Evolutionary conservation across 2,797 vertebrate genomes (phyloP), one percentile per base, ranked within the genome.

Genomic region (Pachyuromys duprasi): DNA sequence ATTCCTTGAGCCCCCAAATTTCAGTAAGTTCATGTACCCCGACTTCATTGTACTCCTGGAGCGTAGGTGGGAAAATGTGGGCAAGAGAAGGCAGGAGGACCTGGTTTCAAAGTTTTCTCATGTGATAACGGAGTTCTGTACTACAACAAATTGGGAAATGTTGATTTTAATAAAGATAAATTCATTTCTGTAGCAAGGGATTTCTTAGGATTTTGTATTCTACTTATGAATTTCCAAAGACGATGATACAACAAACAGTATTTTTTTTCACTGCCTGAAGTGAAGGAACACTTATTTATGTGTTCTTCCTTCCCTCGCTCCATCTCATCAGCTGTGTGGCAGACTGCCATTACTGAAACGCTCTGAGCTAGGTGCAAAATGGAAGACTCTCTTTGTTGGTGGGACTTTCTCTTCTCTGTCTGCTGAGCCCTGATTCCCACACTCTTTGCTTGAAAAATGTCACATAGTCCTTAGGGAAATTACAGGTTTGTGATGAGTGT

Each of bases 151-250:
- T 81, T 69, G 72, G n/a, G 28, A 67, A 88, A 53, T 65, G 18
- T 39, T 90, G 4, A 2, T 5, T 93, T 91, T 93, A 90, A 87
- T 86, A 63, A 89, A 95, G 5, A 62, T 86, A 63, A 91, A 18
- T 60, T 55, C 5, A 20, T 84, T 78, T 81, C 4, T 65, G 33
- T 80, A 33, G 2, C 53, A 11, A 93, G 76, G 63, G 8, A 78
- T 2, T 62, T 74, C 39, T 90, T 55, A 57, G 45, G 15, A 28
- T 55, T 95, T 91, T 26, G 20, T 63, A 33, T 63, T 18, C 8
- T 49, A 53, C 18, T 39, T 88, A 88, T 60, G 4, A 76, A 78
- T 65, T 81, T 91, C 13, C 22, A 91, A 79, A 86, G n/a, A 89
- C 0, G 1, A 1, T 75, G 1, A 88, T 9, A 55, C 18, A 45